Percentiles rank a stretch among this genome's conserved stretches.
Conservation (phyloP, 2,797 vertebrate genomes). For the Leptoclinus maculatus region DNA sequence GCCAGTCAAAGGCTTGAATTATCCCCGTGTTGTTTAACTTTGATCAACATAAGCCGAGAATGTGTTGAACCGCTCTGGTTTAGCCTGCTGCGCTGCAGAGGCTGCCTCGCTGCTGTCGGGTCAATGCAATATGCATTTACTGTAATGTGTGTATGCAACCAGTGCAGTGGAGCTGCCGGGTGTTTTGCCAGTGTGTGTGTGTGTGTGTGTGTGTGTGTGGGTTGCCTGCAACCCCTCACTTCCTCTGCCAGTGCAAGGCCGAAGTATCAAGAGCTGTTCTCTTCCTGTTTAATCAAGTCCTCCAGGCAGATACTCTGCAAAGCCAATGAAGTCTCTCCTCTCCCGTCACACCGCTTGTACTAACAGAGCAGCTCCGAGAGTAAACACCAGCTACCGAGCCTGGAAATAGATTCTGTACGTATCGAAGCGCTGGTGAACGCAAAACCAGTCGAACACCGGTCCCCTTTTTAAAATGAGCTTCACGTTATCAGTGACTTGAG, state of each 20-base stretch:
- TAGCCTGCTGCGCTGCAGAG: constrained; percentile 22
- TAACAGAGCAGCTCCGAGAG: constrained; percentile 49
- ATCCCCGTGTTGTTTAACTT: constrained; percentile 24
- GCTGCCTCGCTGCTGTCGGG: constrained; percentile 31
- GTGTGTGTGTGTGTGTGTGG: constrained; percentile 49
- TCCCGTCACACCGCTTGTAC: constrained; percentile 57
- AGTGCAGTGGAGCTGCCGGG: constrained; percentile 63
- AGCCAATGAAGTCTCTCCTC: constrained; percentile 65
- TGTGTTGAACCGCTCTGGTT: constrained; percentile 17
- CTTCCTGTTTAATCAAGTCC: constrained; percentile 80
- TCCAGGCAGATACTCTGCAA: constrained; percentile 75
- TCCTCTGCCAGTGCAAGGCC: constrained; percentile 73
- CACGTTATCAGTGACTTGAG: constrained; percentile 67
- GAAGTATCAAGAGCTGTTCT: constrained; percentile 75
- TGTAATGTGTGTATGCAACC: constrained; percentile 55
- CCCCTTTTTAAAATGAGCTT: constrained; percentile 66
- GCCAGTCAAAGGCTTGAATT: constrained; percentile 11
- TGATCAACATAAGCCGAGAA: constrained; percentile 18
- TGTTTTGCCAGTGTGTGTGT: constrained; percentile 71
- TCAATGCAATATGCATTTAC: constrained; percentile 60
- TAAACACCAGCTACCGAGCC: constrained; percentile 62
- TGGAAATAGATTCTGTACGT: constrained; percentile 53
- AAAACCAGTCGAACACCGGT: constrained; percentile 48
- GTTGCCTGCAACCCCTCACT: constrained; percentile 70
- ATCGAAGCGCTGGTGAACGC: constrained; percentile 56